Conservation (phyloP, 2,113 vertebrate genomes). For the Vulpes ferrilata region DNA sequence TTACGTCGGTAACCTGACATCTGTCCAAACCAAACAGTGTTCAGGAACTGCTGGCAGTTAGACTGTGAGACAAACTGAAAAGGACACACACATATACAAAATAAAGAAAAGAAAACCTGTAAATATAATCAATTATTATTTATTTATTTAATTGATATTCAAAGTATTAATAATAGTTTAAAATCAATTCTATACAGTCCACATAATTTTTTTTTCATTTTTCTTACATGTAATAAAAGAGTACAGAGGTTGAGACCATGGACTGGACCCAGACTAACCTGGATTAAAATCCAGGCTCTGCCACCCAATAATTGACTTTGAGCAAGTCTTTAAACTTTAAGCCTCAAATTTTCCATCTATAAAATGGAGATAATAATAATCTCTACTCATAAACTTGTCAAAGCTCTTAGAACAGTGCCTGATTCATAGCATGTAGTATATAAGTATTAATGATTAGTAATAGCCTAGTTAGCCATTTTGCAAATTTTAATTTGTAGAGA, state of each 20-base stretch:
- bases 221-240: not conserved
- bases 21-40: conserved; percentile 99
- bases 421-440: not conserved
- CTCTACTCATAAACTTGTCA: conserved; percentile 19
- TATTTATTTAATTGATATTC: conserved; percentile 46
- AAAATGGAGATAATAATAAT: not conserved
- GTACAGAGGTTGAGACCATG: not conserved
- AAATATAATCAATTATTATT: not conserved
- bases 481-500: conserved; percentile 48
- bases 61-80: conserved; percentile 98
- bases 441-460: conserved; percentile 18
- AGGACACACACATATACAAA: conserved; percentile 42
- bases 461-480: not conserved
- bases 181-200: not conserved
- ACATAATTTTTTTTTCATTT: not conserved
- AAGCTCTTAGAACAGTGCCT: conserved; percentile 19
- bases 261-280: not conserved
- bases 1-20: conserved; percentile 98
- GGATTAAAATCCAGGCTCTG: not conserved
- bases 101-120: conserved; percentile 45
- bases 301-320: conserved; percentile 16
- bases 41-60: conserved; percentile 99
- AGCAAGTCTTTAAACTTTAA: conserved; percentile 36
- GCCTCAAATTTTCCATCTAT: not conserved
- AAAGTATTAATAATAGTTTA: not conserved